These are phyloP conservation scores for Miniopterus natalensis DNA, from an alignment of 2,113 vertebrate genomes.

Conservation along the genomic window DNA sequence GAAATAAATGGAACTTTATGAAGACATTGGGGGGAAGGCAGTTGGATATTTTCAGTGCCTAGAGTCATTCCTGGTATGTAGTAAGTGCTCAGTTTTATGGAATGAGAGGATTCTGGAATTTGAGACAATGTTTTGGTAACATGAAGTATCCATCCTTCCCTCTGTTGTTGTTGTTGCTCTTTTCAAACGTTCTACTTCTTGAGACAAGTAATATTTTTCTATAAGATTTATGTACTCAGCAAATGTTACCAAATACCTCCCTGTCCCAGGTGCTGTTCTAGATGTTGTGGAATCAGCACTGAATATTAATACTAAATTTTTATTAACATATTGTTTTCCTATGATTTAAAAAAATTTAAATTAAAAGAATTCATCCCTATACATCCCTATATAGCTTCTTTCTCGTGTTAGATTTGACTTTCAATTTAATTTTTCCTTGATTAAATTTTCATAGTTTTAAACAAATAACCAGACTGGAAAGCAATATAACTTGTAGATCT, in stretches of 20 bases:
- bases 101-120: neutral
- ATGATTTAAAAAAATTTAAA: neutral
- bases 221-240: neutral
- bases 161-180: neutral
- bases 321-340: neutral
- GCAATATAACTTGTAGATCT: neutral
- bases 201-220: neutral
- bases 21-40: neutral
- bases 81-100: neutral
- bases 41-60: neutral
- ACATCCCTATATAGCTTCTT: neutral
- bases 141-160: neutral
- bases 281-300: neutral
- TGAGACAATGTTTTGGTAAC: constrained; percentile 3
- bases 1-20: neutral
- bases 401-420: neutral
- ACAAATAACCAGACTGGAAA: neutral
- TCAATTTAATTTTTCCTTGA: neutral
- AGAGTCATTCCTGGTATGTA: neutral
- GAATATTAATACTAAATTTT: constrained; percentile 7
- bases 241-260: neutral
- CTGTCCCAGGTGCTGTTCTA: neutral
- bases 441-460: neutral
- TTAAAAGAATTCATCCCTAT: neutral
- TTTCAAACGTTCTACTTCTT: neutral